Base-by-base conservation (phyloP, 2,888 invertebrate species). In the Drosophila anceps region DNA sequence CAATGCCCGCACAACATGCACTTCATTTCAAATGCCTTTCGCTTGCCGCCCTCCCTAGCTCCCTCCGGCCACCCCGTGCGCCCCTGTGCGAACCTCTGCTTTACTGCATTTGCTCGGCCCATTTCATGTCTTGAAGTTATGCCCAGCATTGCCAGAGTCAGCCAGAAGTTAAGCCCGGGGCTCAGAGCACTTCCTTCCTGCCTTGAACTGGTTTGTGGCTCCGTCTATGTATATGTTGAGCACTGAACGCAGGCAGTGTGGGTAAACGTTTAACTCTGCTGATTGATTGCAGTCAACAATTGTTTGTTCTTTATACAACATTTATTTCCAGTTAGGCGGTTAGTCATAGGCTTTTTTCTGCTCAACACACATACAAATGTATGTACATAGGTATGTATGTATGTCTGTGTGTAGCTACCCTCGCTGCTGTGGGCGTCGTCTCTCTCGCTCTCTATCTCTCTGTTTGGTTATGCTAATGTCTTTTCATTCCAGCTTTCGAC, bases 211-310 rank as follows among this genome's bases (percentile, higher is more conserved):
- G 39, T 31, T 46, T 37, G 37, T 13, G 41, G 31, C 20, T 31
- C 15, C 31, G 18, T 57, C 18, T 24, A 24, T 57, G 13, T 24
- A 24, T 13, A 41, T 20, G 29, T 18, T 15, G 18, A 13, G 43
- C 20, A 12, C 41, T 33, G 31, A 33, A 27, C 50, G 64, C 24
- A 41, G 62, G 64, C 24, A 41, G 62, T 61, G 76, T 78, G 82
- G 84, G 87, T 86, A 90, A 87, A 65, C 90, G 84, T 87, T 87
- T 87, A 90, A 90, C 77, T 86, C 82, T 80, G 75, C 82, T 90
- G 87, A 90, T 87, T 90, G 87, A 90, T 87, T 90, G 87, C 90
- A 84, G 87, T 90, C 90, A 88, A 82, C 90, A 88, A 90, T 87
- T 90, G 90, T 87, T 86, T 85, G 90, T 90, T 82, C 85, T 73